Base-by-base conservation (phyloP, 2,113 vertebrate genomes). In the Ceyx melanurus region DNA sequence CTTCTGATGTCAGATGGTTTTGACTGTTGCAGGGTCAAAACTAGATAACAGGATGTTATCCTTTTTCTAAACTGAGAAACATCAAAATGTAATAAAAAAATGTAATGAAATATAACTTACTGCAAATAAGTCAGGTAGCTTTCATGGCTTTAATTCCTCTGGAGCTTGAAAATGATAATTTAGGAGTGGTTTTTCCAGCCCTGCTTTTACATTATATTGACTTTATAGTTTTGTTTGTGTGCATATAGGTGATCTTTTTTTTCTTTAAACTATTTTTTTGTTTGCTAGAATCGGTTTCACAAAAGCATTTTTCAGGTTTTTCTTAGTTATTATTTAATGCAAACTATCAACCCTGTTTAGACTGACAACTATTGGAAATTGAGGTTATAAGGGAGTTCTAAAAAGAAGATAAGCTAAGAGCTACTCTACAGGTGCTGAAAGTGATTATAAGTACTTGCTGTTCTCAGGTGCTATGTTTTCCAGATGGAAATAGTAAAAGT, bases 391-490 rank as follows among this genome's bases (percentile, higher is more conserved):
- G 62, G 40, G 71, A 56, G 70, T 87, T 87, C 25, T 79, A 23
- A 60, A 65, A 88, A 82, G 61, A 93, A 79, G 28, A 84, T 92
- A 89, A 89, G 66, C 88, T 92, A 91, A 58, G 54, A 62, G 54
- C 26, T 92, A 76, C 46, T 90, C 40, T 75, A 12, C 23, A 93
- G 83, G 86, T 92, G 86, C 92, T 93, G 83, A 89, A 92, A 91
- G 81, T 89, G 33, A 87, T 51, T 68, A 11, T 80, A 94, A 89
- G 56, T 72, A 88, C 33, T 82, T 76, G 40, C 56, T 88, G 66
- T 91, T 96, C 78, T 95, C 92, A 95, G 93, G 89, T 91, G 92
- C 86, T 92, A 43, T 40, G 74, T 92, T 94, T 94, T 81, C 54
- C 57, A 88, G 65, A 48, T 87, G 73, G 56, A 89, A 87, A 45